Conservation (phyloP, 2,888 invertebrate species). For the Parochlus steinenii region DNA sequence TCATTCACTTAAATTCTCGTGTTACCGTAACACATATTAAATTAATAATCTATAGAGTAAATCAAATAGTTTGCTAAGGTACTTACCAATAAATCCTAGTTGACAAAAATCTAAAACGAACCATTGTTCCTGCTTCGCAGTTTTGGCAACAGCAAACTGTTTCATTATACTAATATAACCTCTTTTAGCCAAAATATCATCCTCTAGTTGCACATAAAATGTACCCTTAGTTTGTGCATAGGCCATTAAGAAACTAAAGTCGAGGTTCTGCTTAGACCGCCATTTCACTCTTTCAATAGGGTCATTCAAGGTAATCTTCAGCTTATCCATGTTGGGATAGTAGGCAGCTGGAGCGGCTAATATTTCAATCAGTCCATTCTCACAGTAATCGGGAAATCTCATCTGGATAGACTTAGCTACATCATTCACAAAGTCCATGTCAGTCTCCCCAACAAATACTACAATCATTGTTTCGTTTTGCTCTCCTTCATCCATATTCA, state of each 20-base stretch:
- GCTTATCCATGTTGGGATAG: slow-evolving; percentile 69
- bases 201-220: slow-evolving; percentile 86
- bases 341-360: slow-evolving; percentile 70
- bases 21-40: no score
- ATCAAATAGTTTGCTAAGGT: neutral
- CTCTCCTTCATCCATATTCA: slow-evolving; percentile 54
- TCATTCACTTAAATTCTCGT: no score
- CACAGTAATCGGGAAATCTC: slow-evolving; percentile 56
- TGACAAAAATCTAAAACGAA: slow-evolving; percentile 86
- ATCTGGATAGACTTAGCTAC: slow-evolving; percentile 59
- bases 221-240: slow-evolving; percentile 75
- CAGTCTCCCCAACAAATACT: slow-evolving; percentile 76
- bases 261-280: slow-evolving; percentile 90
- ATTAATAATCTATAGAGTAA: no score
- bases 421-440: slow-evolving; percentile 54
- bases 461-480: slow-evolving; percentile 68
- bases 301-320: slow-evolving; percentile 71
- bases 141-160: slow-evolving; percentile 62
- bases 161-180: slow-evolving; percentile 75
- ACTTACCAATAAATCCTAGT: slow-evolving; percentile 77
- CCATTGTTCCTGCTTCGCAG: slow-evolving; percentile 53
- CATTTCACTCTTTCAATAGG: slow-evolving; percentile 69
- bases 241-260: slow-evolving; percentile 87
- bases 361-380: slow-evolving; percentile 72
- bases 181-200: slow-evolving; percentile 78